A percentile compares a stretch with the other conserved stretches of the same genome.
These are phyloP conservation scores for Lordiphosa stackelbergi DNA, from an alignment of 1,140 invertebrate species.

Conservation along the genomic window DNA sequence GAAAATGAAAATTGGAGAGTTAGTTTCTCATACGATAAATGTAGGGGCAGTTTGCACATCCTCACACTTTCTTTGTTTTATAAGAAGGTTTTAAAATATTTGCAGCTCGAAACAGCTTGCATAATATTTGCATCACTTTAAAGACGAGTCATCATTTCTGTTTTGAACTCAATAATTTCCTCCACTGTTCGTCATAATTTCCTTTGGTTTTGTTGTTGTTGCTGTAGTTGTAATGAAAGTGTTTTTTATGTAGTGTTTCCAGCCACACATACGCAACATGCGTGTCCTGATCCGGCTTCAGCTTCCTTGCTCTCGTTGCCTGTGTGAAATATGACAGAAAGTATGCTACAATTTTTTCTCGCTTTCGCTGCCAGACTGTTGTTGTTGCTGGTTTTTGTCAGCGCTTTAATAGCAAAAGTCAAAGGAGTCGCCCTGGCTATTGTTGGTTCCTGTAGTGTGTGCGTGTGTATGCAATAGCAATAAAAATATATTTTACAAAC, in stretches of 20 bases:
- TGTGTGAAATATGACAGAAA: conserved; percentile 70
- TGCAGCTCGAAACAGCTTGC: too few species aligned
- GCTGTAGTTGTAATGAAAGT: conserved; percentile 65
- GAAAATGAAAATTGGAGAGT: too few species aligned
- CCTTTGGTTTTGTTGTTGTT: conserved; percentile 11
- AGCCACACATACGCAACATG: conserved; percentile 66
- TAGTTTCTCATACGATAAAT: too few species aligned
- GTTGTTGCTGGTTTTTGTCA: conserved; percentile 52
- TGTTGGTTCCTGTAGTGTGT: conserved; percentile 18
- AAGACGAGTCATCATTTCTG: too few species aligned
- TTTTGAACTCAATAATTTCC: background rate
- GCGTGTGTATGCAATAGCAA: conserved; percentile 54
- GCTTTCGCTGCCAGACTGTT: conserved; percentile 5
- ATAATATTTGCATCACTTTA: too few species aligned
- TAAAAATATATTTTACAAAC: conserved; percentile 75
- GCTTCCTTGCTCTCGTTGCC: conserved; percentile 16
- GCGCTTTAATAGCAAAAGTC: conserved; percentile 59
- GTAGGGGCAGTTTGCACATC: too few species aligned
- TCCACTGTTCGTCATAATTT: conserved; percentile 35
- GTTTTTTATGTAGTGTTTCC: conserved; percentile 64
- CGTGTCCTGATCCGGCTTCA: conserved; percentile 39
- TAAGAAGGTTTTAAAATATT: too few species aligned
- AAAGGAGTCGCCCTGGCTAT: conserved; percentile 46
- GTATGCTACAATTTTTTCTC: conserved; percentile 52
- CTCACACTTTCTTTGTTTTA: too few species aligned